Base-by-base conservation (phyloP, 1,140 invertebrate genomes). In the Anastatus disparis region DNA sequence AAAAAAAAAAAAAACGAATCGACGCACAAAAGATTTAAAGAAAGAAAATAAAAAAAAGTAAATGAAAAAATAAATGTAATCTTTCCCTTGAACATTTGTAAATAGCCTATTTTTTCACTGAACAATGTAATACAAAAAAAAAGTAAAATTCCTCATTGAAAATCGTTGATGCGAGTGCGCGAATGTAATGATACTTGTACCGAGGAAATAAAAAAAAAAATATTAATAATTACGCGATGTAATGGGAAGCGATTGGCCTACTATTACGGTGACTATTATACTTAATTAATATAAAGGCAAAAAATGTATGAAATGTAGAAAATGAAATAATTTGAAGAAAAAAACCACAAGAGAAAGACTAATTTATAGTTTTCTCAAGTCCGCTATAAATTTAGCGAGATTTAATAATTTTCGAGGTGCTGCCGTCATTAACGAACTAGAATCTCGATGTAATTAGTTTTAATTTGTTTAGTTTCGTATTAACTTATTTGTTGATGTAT, bases 51-150 rank as follows among this genome's bases (percentile, higher is more conserved):
- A 55, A 46, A 26, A 48, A 48, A 27, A n/a, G 12, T 22, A n/a
- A 61, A 58, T 56, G 53, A 53, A 31, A 38, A 42, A 58, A 10
- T 59, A 38, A 58, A 38, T 44, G 20, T 61, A 71, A 68, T 66
- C 38, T 61, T 26, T 67, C 35, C 71, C 72, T 80, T 79, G 26
- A 74, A 79, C 70, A 79, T 76, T 77, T 85, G 83, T 84, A 85
- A 83, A 85, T 84, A 85, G 77, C 77, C 77, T 85, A 85, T 84
- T 85, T 85, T 85, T 84, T 83, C 84, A 85, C 83, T 79, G 64
- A 78, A 77, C 22, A 53, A 52, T 52, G 35, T 50, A 40, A 64
- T 40, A n/a, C 27, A 31, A 59, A 20, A 31, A 40, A 24, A 20
- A 59, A 55, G 50, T 59, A 67, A 63, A 56, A 55, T 48, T 71